Evolutionary conservation across 2,888 invertebrate species (phyloP), one percentile per base, ranked within the genome.

Genomic region (Drosophila tripunctata): DNA sequence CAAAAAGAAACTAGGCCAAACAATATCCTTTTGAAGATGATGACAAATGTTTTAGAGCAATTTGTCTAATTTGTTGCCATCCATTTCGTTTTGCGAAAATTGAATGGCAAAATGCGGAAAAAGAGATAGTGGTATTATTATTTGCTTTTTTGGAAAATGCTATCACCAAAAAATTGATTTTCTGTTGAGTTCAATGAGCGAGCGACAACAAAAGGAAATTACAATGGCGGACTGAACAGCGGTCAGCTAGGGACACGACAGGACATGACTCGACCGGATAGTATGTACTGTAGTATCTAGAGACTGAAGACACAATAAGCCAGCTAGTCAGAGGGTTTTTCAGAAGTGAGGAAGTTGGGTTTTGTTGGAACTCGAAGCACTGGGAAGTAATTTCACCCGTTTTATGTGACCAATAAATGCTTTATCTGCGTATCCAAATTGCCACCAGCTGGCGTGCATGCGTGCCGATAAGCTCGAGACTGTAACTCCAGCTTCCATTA

Each of bases 341-440:
- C n/a, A n/a, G n/a, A n/a, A n/a, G n/a, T n/a, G n/a, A n/a, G n/a
- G n/a, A n/a, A n/a, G n/a, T n/a, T n/a, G n/a, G n/a, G n/a, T n/a
- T n/a, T n/a, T n/a, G n/a, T n/a, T n/a, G n/a, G n/a, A n/a, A n/a
- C n/a, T n/a, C n/a, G n/a, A n/a, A 2, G 19, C 14, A 51, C 50
- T 64, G 68, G 86, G 36, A 69, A 63, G 64, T 85, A 66, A 85
- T 82, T 85, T 79, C 55, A 85, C 68, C 81, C 80, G 80, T 84
- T 84, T 87, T 84, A 87, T 82, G 86, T 75, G 77, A 67, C 77
- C 83, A 83, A 84, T 84, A 87, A 84, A 84, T 84, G 86, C 82
- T 84, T 84, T 84, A 84, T 84, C 88, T 84, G 68, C 70, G 77
- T 73, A 83, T 67, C 88, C 86, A 87, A 87, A 84, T 85, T 75